A percentile compares a stretch with the other conserved stretches of the same genome.
Conservation (phyloP, 2,113 vertebrate species). For the Salvator merianae region DNA sequence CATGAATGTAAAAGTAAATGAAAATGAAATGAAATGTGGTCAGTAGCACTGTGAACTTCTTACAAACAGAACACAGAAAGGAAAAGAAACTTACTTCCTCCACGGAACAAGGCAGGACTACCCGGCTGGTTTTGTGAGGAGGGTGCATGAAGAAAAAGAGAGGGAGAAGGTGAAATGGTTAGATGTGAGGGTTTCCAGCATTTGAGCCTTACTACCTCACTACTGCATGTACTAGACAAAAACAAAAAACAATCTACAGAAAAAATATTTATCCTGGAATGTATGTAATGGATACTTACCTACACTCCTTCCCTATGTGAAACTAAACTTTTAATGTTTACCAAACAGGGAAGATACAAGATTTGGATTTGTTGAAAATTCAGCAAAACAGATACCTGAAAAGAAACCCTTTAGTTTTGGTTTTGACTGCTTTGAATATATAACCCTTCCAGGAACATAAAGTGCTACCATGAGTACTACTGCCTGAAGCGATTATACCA, state of each 20-base stretch:
- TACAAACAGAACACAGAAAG: no score
- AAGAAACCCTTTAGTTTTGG: not conserved
- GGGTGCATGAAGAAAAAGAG: not conserved
- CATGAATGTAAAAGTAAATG: no score
- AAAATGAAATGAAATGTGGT: no score
- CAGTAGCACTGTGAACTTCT: not conserved
- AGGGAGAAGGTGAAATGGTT: not conserved
- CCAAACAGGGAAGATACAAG: not conserved
- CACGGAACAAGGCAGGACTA: constrained; percentile 62
- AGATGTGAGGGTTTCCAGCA: not conserved
- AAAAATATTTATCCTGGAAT: not conserved
- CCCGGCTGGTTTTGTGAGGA: constrained; percentile 45
- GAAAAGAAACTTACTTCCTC: constrained; percentile 61
- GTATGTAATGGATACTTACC: not conserved
- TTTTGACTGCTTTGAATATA: not conserved
- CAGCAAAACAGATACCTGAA: not conserved
- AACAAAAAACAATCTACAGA: not conserved
- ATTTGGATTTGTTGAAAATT: not conserved
- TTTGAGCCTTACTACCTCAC: not conserved
- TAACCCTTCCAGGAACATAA: not conserved
- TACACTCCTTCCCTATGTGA: not conserved
- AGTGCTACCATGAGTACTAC: not conserved
- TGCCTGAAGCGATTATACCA: not conserved
- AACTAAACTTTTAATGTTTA: not conserved
- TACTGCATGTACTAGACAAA: not conserved